phyloP scores from a whole-genome alignment of 2,113 vertebrate species.

The Axis porcinus region DNA sequence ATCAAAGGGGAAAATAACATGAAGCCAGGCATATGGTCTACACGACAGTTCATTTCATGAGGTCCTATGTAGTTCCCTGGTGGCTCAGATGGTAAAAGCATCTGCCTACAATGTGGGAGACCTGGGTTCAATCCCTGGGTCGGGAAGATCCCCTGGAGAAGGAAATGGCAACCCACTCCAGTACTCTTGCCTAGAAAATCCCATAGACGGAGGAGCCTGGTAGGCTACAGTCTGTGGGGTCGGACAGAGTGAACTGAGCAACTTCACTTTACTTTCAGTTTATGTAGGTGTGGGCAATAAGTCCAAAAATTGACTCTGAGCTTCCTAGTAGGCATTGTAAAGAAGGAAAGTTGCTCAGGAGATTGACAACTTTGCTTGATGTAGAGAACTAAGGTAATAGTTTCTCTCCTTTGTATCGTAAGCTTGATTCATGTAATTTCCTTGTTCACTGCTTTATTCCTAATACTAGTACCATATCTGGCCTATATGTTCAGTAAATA shows the following conservation, averaged over 20 bases:
- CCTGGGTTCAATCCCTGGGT: not conserved
- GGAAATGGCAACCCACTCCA: not conserved
- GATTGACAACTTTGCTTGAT: not conserved
- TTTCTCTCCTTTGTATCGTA: not conserved
- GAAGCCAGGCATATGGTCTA: not conserved
- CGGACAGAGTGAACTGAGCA: accelerated
- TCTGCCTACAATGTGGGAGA: not conserved
- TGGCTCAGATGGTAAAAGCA: not conserved
- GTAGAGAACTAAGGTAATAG: not conserved
- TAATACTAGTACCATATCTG: not conserved
- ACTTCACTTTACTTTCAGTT: not conserved
- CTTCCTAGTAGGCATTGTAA: not conserved
- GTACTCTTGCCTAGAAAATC: not conserved
- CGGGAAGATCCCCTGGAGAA: not conserved
- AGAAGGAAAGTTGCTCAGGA: not conserved
- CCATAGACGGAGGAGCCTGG: not conserved
- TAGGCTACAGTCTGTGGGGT: not conserved
- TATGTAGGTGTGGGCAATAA: not conserved
- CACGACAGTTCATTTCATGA: not conserved
- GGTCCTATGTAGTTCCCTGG: not conserved
- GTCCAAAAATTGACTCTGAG: not conserved
- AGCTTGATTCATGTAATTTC: not conserved
- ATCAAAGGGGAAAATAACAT: not conserved
- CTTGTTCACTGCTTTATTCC: not conserved
- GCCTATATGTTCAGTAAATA: not conserved